Evolutionary conservation across 2,888 invertebrate genomes (phyloP).

Genomic region (Molorchus minor): DNA sequence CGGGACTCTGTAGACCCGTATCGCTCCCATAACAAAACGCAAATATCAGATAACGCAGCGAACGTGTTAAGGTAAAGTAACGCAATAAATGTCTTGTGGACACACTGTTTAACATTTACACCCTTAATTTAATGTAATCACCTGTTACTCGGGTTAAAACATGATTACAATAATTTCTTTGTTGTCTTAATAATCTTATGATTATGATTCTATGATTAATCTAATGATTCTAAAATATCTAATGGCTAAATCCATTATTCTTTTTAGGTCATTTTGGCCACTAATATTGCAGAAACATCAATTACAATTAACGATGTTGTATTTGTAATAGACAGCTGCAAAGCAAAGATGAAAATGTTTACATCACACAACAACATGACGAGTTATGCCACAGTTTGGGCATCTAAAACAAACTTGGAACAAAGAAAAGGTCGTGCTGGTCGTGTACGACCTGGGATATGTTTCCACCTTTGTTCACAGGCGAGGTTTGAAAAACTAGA

Average conservation of each 20-base stretch:
- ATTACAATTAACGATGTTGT: slow-evolving; percentile 99
- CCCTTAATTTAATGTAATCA: no score
- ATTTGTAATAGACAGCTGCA: slow-evolving; percentile 96
- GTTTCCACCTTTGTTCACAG: slow-evolving; percentile 89
- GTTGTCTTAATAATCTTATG: no score
- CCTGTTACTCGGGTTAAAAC: no score
- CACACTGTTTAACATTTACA: no score
- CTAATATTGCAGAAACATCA: slow-evolving; percentile 98
- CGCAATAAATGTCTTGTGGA: no score
- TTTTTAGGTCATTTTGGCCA: slow-evolving; percentile 85
- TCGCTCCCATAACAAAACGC: no score
- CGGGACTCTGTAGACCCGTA: no score
- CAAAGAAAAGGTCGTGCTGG: slow-evolving; percentile 95
- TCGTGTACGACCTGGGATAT: slow-evolving; percentile 91
- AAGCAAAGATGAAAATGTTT: slow-evolving; percentile 96
- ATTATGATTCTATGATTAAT: no score
- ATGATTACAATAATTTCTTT: no score
- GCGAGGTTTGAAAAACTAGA: slow-evolving; percentile 76
- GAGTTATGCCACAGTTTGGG: slow-evolving; percentile 97
- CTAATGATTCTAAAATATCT: no score
- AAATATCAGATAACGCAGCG: no score
- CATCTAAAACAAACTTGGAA: slow-evolving; percentile 92
- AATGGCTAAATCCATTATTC: not conserved
- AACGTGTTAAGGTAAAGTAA: no score
- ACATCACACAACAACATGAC: slow-evolving; percentile 99